These are phyloP conservation scores for Yponomeuta cagnagella DNA, from an alignment of 2,888 invertebrate genomes.

Conservation along the genomic window DNA sequence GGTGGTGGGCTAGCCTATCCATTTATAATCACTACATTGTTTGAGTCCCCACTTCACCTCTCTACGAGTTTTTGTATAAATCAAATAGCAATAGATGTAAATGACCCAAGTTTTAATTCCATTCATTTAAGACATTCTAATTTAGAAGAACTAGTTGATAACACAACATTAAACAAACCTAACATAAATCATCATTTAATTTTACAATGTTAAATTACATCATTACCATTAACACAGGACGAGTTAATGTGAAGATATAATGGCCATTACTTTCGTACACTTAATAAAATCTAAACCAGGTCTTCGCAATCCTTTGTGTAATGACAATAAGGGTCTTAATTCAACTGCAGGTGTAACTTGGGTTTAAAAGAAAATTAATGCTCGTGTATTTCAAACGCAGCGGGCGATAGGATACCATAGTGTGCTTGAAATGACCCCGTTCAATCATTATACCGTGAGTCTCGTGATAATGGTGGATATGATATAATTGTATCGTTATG, in stretches of 20 bases:
- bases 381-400: constrained; percentile 6
- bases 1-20: too few species aligned
- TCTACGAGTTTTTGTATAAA: too few species aligned
- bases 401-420: not conserved
- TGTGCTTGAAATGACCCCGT: not conserved
- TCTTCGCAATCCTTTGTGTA: not conserved
- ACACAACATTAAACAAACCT: not conserved
- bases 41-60: too few species aligned
- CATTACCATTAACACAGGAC: constrained; percentile 19
- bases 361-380: not conserved
- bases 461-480: too few species aligned
- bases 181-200: constrained; percentile 1
- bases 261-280: constrained; percentile 43
- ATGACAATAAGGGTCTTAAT: not conserved
- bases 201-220: constrained; percentile 16
- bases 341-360: not conserved
- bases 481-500: too few species aligned
- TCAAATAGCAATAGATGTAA: too few species aligned
- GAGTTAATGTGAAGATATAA: constrained; percentile 42
- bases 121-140: too few species aligned
- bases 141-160: too few species aligned
- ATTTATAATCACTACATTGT: too few species aligned
- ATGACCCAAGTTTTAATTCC: too few species aligned
- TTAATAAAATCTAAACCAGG: constrained; percentile 12
- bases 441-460: not conserved